Evolutionary conservation across 2,888 invertebrate genomes (phyloP), one percentile per base, ranked within the genome.

Genomic region (Drosophila neotestacea): DNA sequence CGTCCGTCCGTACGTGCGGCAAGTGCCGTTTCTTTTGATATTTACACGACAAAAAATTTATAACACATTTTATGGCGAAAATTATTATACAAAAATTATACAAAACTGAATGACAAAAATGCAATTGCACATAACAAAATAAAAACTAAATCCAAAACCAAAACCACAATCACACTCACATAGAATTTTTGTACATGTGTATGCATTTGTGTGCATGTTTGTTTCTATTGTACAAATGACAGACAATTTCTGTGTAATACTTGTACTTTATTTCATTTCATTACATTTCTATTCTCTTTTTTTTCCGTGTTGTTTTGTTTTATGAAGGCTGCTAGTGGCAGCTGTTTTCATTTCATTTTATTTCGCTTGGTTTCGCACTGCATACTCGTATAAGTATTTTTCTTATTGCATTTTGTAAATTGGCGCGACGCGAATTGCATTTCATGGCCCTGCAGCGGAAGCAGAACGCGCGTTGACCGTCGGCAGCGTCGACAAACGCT

Each of bases 391-490:
- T 58, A 50, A 50, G 48, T 50, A 50, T 16, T 67, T 66, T 69
- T 72, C 77, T 70, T 67, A 70, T 71, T 76, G 56, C 65, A 75
- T 56, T 71, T 64, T 27, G 69, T 56, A 60, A 70, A 63, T 70
- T 69, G 79, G 60, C 71, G 79, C 82, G 66, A 36, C 75, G 66
- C 64, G 69, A 86, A 74, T 69, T 74, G 66, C 58, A 72, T 79
- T 87, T 88, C 71, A 82, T 63, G 83, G 83, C 83, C 80, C 66
- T 67, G 81, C 74, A 71, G 72, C 85, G 87, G 88, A 85, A 88
- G 88, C 84, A 62, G 76, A 82, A 70, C 81, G 75, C 74, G 58
- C 70, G 58, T 52, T 27, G 60, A 56, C 56, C 68, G 60, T 47
- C 60, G 64, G 32, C 48, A 52, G 42, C 60, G 68, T 59, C 66